Conservation (phyloP, 2,888 invertebrate genomes). For the Dioctria linearis region DNA sequence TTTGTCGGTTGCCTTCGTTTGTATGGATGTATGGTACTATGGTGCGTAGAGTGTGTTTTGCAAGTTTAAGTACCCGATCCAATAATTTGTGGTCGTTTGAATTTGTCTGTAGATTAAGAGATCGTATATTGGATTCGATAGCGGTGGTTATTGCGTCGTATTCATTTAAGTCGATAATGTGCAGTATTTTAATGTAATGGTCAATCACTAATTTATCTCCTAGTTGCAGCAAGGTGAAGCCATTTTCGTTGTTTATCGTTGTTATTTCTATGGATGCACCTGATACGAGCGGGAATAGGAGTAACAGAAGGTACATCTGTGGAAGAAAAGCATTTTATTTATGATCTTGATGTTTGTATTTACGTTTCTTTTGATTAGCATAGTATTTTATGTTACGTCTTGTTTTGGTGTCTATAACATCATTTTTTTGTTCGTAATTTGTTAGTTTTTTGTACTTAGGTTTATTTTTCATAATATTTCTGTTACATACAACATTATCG, state of each 20-base stretch:
- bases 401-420: constrained; percentile 8
- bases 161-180: neutral
- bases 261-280: too few relatives aligned
- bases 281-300: too few relatives aligned
- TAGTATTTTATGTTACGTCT: constrained; percentile 11
- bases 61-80: neutral
- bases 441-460: constrained; percentile 30
- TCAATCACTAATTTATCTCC: too few relatives aligned
- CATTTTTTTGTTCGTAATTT: neutral
- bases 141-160: neutral
- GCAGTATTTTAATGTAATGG: neutral
- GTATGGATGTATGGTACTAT: neutral
- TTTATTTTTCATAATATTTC: constrained; percentile 18
- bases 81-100: neutral
- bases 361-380: constrained; percentile 11
- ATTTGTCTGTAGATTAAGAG: neutral
- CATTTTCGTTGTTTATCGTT: too few relatives aligned
- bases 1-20: neutral
- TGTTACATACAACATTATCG: constrained; percentile 2
- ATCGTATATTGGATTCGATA: too few relatives aligned
- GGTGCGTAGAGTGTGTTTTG: too few relatives aligned
- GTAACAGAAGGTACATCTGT: neutral
- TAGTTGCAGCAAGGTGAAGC: too few relatives aligned
- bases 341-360: constrained; percentile 9
- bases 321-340: neutral